Base-by-base conservation (phyloP, 2,888 invertebrate genomes). In the Capitulum mitella region DNA sequence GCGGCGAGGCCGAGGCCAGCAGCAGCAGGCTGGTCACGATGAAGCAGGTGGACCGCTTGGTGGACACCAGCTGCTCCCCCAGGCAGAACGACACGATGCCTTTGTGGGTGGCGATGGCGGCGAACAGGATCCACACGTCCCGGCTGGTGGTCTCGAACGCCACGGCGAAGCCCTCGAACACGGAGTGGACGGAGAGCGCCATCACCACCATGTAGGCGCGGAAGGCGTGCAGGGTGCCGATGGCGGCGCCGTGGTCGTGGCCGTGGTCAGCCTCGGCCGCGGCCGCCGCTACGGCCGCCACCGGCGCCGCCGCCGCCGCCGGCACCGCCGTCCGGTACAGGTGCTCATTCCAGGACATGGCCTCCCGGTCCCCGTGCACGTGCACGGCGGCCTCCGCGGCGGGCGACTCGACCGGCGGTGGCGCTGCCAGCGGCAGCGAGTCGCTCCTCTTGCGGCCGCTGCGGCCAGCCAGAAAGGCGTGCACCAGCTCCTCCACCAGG, bases 31-130 rank as follows among this genome's bases (percentile, higher is more conserved):
- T 92, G 83, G 88, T 88, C 43, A 87, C 86, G 82, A 87, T 88
- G 83, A 88, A 83, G 12, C 79, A 54, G 14, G 77, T 64, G 19
- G 79, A 81, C 3, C 83, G 83, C 48, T 90, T 89, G 1, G 90
- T 90, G 43, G 92, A 90, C 75, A 93, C 90, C 77, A 95, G 86
- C 84, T 95, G 94, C 61, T 94, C 90, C 6, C 94, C 94, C 78
- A 95, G 92, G 84, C 94, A 95, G 85, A 95, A 94, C 0, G 94
- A 93, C 81, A 95, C 91, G 40, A 95, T 93, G 77, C 94, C 88
- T 85, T 95, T 95, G 85, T 95, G 95, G 0, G 93, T 92, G 0
- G 92, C 90, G 1, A 95, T 91, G 0, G 94, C 94, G 8, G 90
- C 92, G 84, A 94, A 91, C 90, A 95, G 92, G 85, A 93, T 93